phyloP scores from a whole-genome alignment of 2,888 invertebrate species.

The Eupeodes luniger region DNA sequence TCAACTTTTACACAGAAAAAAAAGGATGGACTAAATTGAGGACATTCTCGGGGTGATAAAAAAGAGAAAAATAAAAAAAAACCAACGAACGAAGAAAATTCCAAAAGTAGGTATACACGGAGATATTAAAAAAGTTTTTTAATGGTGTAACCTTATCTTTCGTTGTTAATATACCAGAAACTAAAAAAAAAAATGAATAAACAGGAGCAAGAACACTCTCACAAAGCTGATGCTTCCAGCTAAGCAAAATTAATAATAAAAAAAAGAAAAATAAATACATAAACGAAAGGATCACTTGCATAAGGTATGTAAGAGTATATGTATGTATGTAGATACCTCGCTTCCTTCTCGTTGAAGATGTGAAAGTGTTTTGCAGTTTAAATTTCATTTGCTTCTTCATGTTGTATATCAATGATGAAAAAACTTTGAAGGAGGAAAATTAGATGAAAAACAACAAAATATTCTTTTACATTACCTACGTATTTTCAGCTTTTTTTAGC shows the following conservation, averaged over 20 bases:
- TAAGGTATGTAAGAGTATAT: not conserved
- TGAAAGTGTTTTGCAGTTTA: conserved; percentile 67
- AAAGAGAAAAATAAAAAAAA: conserved; percentile 23
- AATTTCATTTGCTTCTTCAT: conserved; percentile 63
- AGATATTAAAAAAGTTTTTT: conserved; percentile 76
- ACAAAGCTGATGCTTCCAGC: conserved; percentile 21
- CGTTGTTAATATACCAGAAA: conserved; percentile 70
- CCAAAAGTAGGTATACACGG: conserved; percentile 56
- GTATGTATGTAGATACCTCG: not conserved
- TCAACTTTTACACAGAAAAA: conserved; percentile 9
- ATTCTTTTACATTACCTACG: not conserved
- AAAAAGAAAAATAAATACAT: not conserved
- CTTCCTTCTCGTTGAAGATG: conserved; percentile 26
- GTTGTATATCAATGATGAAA: conserved; percentile 51
- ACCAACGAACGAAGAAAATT: conserved; percentile 3
- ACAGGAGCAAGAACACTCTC: conserved; percentile 34
- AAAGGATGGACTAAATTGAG: conserved; percentile 63
- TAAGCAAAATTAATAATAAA: conserved; percentile 9
- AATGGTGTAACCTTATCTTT: conserved; percentile 76
- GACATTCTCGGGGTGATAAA: conserved; percentile 46
- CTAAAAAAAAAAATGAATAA: not conserved
- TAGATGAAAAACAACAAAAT: conserved; percentile 10
- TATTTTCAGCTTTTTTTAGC: conserved; percentile 14
- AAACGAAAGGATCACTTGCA: conserved; percentile 54
- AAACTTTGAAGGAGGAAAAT: conserved; percentile 42